A percentile compares a stretch with the other conserved stretches of the same genome.
Conservation (phyloP, 2,797 vertebrate species). For the Euthynnus affinis region DNA sequence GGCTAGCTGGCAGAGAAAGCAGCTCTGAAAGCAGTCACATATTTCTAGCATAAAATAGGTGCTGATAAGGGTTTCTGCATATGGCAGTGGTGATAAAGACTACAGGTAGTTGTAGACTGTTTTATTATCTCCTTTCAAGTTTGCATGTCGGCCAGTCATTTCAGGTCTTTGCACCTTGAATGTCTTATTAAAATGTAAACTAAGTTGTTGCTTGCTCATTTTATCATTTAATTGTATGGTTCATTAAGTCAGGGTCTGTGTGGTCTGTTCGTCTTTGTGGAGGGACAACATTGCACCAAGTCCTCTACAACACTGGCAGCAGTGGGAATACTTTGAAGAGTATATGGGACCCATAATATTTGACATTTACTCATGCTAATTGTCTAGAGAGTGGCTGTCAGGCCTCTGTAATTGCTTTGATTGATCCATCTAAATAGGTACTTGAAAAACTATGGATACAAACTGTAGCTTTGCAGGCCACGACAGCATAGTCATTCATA, state of each 20-base stretch:
- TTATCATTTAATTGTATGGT: conserved; percentile 48
- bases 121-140: conserved; percentile 7
- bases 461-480: conserved; percentile 47
- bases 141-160: conserved; percentile 45
- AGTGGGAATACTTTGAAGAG: conserved; percentile 47
- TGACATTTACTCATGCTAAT: conserved; percentile 71
- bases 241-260: conserved; percentile 47
- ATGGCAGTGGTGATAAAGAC: conserved; percentile 5
- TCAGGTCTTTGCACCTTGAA: conserved; percentile 8
- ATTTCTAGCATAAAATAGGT: conserved; percentile 31
- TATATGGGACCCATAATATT: conserved; percentile 61
- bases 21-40: conserved; percentile 30
- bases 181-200: conserved; percentile 37
- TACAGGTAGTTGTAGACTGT: background rate
- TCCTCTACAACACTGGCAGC: conserved; percentile 51
- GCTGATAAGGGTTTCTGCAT: conserved; percentile 27
- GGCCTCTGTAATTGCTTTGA: conserved; percentile 73
- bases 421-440: conserved; percentile 71
- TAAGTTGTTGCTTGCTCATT: conserved; percentile 24
- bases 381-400: conserved; percentile 68
- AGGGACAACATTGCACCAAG: conserved; percentile 31
- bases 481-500: conserved; percentile 32
- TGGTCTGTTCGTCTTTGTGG: conserved; percentile 41
- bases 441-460: conserved; percentile 61
- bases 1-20: conserved; percentile 3